A percentile compares a stretch with the other conserved stretches of the same genome.
phyloP scores from a whole-genome alignment of 2,888 invertebrate genomes.

The Ophioninae sp. region DNA sequence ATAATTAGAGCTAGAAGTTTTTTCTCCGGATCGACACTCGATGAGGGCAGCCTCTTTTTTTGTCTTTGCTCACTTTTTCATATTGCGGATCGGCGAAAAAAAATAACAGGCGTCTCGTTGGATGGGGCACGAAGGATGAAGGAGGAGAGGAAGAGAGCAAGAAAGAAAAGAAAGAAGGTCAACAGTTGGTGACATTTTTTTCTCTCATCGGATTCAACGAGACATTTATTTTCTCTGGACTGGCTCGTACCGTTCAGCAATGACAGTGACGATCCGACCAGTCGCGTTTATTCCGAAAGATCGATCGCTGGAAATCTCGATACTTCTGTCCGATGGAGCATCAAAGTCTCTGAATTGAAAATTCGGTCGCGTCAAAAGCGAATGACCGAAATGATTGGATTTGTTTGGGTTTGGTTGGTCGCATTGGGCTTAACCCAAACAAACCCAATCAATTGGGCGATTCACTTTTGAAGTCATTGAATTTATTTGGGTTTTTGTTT shows the following conservation, averaged over 20 bases:
- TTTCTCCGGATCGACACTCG: conserved; percentile 31
- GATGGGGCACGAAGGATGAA: not conserved
- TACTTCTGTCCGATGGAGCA: not conserved
- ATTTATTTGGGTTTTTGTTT: no score
- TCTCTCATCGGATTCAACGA: not conserved
- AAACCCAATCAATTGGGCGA: no score
- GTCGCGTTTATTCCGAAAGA: not conserved
- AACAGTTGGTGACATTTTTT: not conserved
- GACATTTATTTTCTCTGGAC: not conserved
- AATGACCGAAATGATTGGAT: no score
- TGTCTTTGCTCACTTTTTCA: not conserved
- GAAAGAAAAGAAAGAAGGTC: not conserved
- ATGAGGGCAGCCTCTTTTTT: not conserved
- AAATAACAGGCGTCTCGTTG: not conserved
- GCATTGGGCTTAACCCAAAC: no score
- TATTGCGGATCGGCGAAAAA: conserved; percentile 11
- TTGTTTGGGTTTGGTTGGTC: no score
- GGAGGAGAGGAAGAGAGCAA: not conserved
- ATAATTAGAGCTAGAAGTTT: conserved; percentile 47
- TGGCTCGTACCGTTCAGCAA: not conserved
- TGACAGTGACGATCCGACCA: not conserved
- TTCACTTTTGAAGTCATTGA: no score
- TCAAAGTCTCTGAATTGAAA: not conserved
- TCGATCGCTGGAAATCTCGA: not conserved
- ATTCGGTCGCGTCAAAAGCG: not conserved